Evolutionary conservation across 2,888 invertebrate genomes (phyloP).

Genomic region (Ceramica pisi): DNA sequence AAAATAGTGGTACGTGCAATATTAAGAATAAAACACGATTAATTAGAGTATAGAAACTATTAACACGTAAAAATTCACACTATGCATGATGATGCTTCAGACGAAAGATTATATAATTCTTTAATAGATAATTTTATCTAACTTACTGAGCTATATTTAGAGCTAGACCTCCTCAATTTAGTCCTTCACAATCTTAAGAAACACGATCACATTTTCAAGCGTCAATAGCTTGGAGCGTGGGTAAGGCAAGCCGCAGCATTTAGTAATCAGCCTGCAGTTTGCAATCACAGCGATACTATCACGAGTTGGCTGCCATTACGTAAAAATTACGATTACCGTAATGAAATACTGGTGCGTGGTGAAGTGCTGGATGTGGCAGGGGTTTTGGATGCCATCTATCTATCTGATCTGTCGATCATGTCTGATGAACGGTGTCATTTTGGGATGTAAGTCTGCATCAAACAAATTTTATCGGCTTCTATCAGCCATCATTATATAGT

Average conservation of each 20-base stretch:
- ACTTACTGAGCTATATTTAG: not conserved
- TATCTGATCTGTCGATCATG: too few relatives aligned
- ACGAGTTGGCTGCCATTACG: conserved; percentile 83
- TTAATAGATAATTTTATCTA: not conserved
- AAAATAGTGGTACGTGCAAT: too few relatives aligned
- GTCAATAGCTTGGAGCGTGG: conserved; percentile 75
- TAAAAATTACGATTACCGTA: conserved; percentile 90
- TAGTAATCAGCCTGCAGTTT: conserved; percentile 81
- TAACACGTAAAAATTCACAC: too few relatives aligned
- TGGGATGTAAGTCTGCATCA: too few relatives aligned
- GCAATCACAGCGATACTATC: conserved; percentile 86
- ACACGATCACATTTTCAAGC: conserved; percentile 64
- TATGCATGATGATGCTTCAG: too few relatives aligned
- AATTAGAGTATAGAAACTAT: too few relatives aligned
- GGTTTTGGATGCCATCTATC: not conserved
- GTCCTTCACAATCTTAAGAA: conserved; percentile 52
- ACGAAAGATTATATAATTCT: too few relatives aligned
- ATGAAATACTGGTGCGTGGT: conserved; percentile 81
- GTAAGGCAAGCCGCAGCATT: conserved; percentile 80
- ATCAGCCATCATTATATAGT: too few relatives aligned
- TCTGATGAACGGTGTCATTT: too few relatives aligned
- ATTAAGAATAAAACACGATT: too few relatives aligned
- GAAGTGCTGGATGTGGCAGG: conserved; percentile 69
- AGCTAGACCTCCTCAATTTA: conserved; percentile 30
- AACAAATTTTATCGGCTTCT: too few relatives aligned